These are phyloP conservation scores for Cinclus cinclus DNA, from an alignment of 2,113 vertebrate genomes.

Conservation along the genomic window DNA sequence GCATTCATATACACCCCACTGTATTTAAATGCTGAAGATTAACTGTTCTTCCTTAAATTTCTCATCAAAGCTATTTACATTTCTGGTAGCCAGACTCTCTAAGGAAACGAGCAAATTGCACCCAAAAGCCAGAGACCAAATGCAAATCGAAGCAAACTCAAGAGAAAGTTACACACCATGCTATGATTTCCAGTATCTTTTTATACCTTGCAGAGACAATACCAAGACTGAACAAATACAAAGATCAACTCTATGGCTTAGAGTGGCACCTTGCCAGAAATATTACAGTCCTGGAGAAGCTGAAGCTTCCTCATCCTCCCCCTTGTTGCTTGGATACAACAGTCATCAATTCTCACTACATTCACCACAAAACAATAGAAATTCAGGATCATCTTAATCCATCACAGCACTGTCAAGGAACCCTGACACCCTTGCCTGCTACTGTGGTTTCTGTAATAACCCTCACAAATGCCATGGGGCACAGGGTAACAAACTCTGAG, in stretches of 20 bases:
- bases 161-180: neutral
- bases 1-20: neutral
- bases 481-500: neutral
- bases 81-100: neutral
- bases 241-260: neutral
- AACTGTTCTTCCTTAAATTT: neutral
- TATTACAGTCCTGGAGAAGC: neutral
- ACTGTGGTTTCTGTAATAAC: neutral
- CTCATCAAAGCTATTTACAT: neutral
- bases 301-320: conserved; percentile 9
- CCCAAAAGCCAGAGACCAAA: neutral
- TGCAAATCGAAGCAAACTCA: neutral
- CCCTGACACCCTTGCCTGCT: neutral
- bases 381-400: conserved; percentile 63
- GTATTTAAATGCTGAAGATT: neutral
- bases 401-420: conserved; percentile 55
- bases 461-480: neutral
- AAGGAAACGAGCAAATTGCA: accelerated
- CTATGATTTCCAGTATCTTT: neutral
- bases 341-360: conserved; percentile 50
- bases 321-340: conserved; percentile 35
- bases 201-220: neutral
- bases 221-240: neutral
- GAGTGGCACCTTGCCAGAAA: neutral
- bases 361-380: conserved; percentile 48